These are phyloP conservation scores for Drosophila tropicalis DNA, from an alignment of 1,140 invertebrate species.

Conservation along the genomic window DNA sequence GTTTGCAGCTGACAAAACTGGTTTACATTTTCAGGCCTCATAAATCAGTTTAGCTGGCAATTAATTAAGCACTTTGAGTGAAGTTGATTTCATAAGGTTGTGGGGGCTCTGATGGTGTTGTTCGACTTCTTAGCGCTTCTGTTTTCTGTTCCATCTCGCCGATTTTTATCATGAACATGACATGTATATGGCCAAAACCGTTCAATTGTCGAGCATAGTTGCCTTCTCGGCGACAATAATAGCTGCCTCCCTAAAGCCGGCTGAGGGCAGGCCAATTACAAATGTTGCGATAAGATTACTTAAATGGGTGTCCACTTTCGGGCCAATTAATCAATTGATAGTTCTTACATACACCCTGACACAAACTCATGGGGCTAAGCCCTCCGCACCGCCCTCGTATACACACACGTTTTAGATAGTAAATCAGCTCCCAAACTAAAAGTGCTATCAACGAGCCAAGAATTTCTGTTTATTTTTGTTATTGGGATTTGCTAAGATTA, in stretches of 20 bases:
- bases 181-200: conserved; percentile 14
- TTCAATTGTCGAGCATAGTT: conserved; percentile 5
- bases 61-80: conserved; percentile 39
- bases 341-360: conserved; percentile 7
- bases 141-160: background rate
- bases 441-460: conserved; percentile 11
- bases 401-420: conserved; percentile 4
- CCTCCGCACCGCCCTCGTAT: too few species aligned
- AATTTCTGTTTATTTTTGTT: conserved; percentile 6
- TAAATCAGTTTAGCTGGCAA: conserved; percentile 48
- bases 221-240: too few species aligned
- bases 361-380: background rate
- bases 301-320: conserved; percentile 20
- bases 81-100: background rate
- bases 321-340: conserved; percentile 52
- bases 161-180: conserved; percentile 20
- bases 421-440: background rate
- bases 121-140: background rate
- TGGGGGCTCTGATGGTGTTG: background rate
- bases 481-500: conserved; percentile 8
- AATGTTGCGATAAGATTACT: conserved; percentile 11
- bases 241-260: background rate
- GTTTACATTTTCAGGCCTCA: background rate
- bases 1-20: conserved; percentile 16
- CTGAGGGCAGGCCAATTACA: conserved; percentile 6